A percentile compares a stretch with the other conserved stretches of the same genome.
Evolutionary conservation across 2,888 invertebrate species (phyloP).

Genomic region (Acrobasis repandana): DNA sequence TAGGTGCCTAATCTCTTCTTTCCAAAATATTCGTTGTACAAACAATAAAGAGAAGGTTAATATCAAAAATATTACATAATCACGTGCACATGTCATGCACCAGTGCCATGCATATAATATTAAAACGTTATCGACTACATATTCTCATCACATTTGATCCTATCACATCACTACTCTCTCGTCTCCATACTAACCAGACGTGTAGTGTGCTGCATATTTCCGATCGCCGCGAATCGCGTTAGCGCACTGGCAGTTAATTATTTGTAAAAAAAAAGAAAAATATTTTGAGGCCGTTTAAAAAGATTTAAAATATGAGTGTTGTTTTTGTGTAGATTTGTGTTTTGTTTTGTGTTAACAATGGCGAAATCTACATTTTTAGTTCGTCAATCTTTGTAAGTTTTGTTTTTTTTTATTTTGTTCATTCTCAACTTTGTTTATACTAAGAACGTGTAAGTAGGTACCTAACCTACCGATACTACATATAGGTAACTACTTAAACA

Average conservation of each 20-base stretch:
- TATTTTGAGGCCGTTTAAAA: constrained; percentile 27
- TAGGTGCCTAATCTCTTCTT: no score
- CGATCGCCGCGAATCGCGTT: neutral
- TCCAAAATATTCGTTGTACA: no score
- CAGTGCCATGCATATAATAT: neutral
- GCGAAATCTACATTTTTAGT: constrained; percentile 49
- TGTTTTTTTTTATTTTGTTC: constrained; percentile 24
- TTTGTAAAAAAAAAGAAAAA: constrained; percentile 20
- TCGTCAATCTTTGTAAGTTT: constrained; percentile 58
- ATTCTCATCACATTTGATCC: neutral
- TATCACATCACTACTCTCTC: constrained; percentile 14
- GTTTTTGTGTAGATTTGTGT: constrained; percentile 28
- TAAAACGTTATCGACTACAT: neutral
- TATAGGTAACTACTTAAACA: neutral
- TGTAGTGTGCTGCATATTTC: constrained; percentile 10
- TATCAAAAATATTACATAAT: neutral
- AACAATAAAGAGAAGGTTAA: no score
- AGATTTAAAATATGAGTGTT: constrained; percentile 25
- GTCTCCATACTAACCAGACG: constrained; percentile 15
- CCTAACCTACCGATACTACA: neutral
- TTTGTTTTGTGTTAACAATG: constrained; percentile 40
- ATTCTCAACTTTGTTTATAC: neutral
- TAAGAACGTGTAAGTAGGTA: neutral
- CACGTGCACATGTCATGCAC: neutral
- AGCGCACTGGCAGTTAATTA: constrained; percentile 12